Evolutionary conservation across 2,797 vertebrate genomes (phyloP), one percentile per base, ranked within the genome.

Genomic region (Lates japonicus): DNA sequence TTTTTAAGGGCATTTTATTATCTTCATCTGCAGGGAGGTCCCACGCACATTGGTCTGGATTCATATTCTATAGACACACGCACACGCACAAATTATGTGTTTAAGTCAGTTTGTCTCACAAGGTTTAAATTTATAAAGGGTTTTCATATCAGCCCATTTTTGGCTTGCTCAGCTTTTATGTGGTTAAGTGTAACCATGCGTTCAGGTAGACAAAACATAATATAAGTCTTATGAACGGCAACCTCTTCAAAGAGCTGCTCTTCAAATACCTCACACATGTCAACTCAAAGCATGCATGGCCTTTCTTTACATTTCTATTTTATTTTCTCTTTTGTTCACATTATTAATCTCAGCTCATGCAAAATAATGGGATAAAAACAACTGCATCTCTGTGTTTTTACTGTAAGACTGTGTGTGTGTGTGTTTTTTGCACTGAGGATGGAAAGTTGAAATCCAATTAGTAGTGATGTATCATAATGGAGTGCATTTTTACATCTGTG

Each of bases 401-500:
- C 64, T 70, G 13, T 22, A 39, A 51, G 55, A 71, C 58, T 70
- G 20, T 82, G n/a, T 76, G 52, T 67, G 19, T 81, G 33, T 76
- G 70, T 70, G 31, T 60, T 82, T 57, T 70, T 72, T 63, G 33
- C 37, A 44, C 41, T 3, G 13, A 52, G 33, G 37, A 44, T 33
- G 35, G n/a, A 29, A 13, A 51, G 76, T 17, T 69, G 37, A 76
- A 78, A 76, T 77, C 61, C 29, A 84, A 86, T 85, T 79, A 87
- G 73, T 11, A 63, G 37, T 60, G 81, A 88, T 85, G 82, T 66
- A 80, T 82, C 58, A 74, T 59, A 89, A 84, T 83, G 41, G 42
- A 70, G 58, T 35, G 58, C 42, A 70, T 88, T 89, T 87, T 76
- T 83, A 71, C 80, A 82, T 87, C 65, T 83, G 61, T 74, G 79